Evolutionary conservation across 1,140 invertebrate genomes (phyloP).

Genomic region (Parapsyche elsis): DNA sequence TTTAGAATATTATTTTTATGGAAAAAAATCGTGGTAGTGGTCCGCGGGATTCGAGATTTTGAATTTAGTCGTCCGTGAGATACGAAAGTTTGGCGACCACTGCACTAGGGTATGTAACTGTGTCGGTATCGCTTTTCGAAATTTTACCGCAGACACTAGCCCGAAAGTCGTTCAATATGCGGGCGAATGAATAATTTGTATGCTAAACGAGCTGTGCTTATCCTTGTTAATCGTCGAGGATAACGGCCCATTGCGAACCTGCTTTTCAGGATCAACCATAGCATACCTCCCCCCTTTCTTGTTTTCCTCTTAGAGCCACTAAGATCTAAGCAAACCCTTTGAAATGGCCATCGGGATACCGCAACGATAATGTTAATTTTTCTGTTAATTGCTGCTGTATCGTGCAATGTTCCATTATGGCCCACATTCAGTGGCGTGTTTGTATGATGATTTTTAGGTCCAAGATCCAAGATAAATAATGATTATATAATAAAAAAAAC

Average conservation of each 20-base stretch:
- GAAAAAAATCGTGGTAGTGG: too few relatives aligned
- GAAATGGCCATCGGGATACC: background rate
- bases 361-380: background rate
- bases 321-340: background rate
- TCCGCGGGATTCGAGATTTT: too few relatives aligned
- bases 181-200: conserved; percentile 27
- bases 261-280: background rate
- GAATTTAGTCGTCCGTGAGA: too few relatives aligned
- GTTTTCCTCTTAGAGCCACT: background rate
- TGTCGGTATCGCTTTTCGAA: background rate
- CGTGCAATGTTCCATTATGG: too few relatives aligned
- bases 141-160: background rate
- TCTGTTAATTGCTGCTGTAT: background rate
- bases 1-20: too few relatives aligned
- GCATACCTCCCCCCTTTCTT: background rate
- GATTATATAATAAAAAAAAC: too few relatives aligned
- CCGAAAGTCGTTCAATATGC: conserved; percentile 3
- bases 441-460: too few relatives aligned
- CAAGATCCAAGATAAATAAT: too few relatives aligned
- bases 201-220: conserved; percentile 16
- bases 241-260: conserved; percentile 1
- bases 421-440: too few relatives aligned
- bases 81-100: too few relatives aligned
- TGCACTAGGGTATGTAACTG: too few relatives aligned
- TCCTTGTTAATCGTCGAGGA: conserved; percentile 23